Evolutionary conservation across 2,797 vertebrate genomes (phyloP).

Genomic region (Sebastes diaconus): DNA sequence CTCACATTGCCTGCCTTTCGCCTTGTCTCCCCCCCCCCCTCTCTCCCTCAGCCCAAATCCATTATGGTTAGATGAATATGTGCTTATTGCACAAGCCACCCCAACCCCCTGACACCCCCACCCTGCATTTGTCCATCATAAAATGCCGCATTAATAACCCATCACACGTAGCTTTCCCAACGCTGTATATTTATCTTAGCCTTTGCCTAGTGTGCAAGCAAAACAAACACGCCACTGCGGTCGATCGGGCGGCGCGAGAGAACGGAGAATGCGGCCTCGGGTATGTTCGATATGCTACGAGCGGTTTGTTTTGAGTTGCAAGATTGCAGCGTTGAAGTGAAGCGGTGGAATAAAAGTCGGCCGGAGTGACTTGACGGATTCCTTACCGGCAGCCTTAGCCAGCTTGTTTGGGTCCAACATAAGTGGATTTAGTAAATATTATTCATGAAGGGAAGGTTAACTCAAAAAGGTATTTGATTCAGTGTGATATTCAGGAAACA

Average conservation of each 20-base stretch:
- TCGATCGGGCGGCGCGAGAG: slow-evolving; percentile 23
- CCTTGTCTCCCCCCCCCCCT: background rate
- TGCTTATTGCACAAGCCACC: slow-evolving; percentile 59
- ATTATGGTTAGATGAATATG: slow-evolving; percentile 64
- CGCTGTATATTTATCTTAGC: slow-evolving; percentile 54
- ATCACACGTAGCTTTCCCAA: slow-evolving; percentile 61
- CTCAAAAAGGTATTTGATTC: background rate
- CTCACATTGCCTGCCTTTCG: background rate
- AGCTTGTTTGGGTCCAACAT: background rate
- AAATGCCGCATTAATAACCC: slow-evolving; percentile 65
- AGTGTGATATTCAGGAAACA: background rate
- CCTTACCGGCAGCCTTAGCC: background rate
- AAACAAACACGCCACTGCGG: slow-evolving; percentile 66
- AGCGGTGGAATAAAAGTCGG: background rate
- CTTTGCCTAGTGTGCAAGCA: slow-evolving; percentile 45
- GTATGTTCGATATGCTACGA: slow-evolving; percentile 58
- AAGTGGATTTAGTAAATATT: background rate
- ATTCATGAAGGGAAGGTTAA: background rate
- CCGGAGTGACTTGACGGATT: slow-evolving; percentile 22
- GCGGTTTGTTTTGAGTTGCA: slow-evolving; percentile 63
- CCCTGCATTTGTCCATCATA: slow-evolving; percentile 63
- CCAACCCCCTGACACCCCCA: slow-evolving; percentile 16
- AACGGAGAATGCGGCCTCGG: slow-evolving; percentile 45
- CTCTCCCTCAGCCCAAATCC: slow-evolving; percentile 34
- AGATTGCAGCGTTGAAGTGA: slow-evolving; percentile 24